Evolutionary conservation across 2,797 vertebrate species (phyloP), one percentile per base, ranked within the genome.

Genomic region (Mus spretus): DNA sequence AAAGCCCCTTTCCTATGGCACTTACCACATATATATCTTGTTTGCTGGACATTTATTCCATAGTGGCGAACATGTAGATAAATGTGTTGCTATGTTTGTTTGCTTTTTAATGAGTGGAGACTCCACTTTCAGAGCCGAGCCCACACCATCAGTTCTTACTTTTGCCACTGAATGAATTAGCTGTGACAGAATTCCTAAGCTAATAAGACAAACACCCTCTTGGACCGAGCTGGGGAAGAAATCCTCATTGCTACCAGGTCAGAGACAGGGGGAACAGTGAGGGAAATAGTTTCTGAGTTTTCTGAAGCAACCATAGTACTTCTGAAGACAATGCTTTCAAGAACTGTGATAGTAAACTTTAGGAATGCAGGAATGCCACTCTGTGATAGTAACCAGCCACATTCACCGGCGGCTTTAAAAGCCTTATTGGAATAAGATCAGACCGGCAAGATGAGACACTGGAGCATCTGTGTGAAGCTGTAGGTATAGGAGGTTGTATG

Each of bases 131-230:
- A 93, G 47, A 94, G 28, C 20, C 11, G 59, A 96, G 47, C 92
- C 94, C 79, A 93, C 95, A 89, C 94, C 95, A 93, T n/a, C 90
- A 47, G 57, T 97, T 97, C 95, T 92, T 98, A 89, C 67, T 19
- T 96, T 80, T 88, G 53, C 82, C 75, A 77, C 67, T 83, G 83
- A 97, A 97, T 96, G 97, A 98, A 98, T 98, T 97, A 94, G 89
- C 92, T 93, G 91, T 93, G 90, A 96, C 17, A 57, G 47, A 55
- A 97, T 97, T 98, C 91, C 94, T 96, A 90, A 96, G 90, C 94
- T 97, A 98, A 98, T 94, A 96, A 98, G 95, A 93, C 93, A 97
- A 90, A 87, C 11, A 50, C 90, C 61, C 86, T 94, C 63, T 95
- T 44, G 34, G 57, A 89, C 80, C 95, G 79, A 81, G 89, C 34